A percentile compares a stretch with the other conserved stretches of the same genome.
phyloP scores from a whole-genome alignment of 2,113 vertebrate genomes.

The Drymodes brunneopygia region DNA sequence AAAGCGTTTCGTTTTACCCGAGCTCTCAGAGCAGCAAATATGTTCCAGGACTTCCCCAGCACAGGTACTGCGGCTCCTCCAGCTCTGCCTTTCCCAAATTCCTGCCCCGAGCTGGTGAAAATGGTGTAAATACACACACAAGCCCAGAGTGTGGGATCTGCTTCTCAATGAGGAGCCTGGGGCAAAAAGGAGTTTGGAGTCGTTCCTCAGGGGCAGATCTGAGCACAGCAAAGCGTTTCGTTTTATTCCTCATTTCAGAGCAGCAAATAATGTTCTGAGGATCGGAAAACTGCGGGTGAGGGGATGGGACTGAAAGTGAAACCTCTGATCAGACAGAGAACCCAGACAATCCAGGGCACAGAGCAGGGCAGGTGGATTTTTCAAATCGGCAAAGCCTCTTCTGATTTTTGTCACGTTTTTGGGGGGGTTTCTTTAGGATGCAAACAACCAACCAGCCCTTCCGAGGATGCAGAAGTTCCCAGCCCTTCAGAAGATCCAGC shows the following conservation, averaged over 20 bases:
- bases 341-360: not conserved
- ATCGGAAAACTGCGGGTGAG: not conserved
- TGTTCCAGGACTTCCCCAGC: slow-evolving; percentile 45
- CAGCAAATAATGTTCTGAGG: not conserved
- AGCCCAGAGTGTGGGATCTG: not conserved
- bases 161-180: not conserved
- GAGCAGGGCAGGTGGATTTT: not conserved
- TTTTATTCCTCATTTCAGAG: not conserved
- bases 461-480: not conserved
- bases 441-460: rapidly evolving
- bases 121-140: too few species aligned
- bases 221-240: not conserved
- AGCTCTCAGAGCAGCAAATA: not conserved
- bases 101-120: not conserved
- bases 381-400: not conserved
- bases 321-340: not conserved
- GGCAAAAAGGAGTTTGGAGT: not conserved
- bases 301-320: not conserved
- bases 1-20: not conserved
- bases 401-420: not conserved
- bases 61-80: not conserved
- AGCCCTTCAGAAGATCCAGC: not conserved
- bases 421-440: not conserved
- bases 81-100: rapidly evolving
- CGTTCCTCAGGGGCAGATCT: too few species aligned